Evolutionary conservation across 1,140 invertebrate genomes (phyloP), one percentile per base, ranked within the genome.

Genomic region (Colletes latitarsis): DNA sequence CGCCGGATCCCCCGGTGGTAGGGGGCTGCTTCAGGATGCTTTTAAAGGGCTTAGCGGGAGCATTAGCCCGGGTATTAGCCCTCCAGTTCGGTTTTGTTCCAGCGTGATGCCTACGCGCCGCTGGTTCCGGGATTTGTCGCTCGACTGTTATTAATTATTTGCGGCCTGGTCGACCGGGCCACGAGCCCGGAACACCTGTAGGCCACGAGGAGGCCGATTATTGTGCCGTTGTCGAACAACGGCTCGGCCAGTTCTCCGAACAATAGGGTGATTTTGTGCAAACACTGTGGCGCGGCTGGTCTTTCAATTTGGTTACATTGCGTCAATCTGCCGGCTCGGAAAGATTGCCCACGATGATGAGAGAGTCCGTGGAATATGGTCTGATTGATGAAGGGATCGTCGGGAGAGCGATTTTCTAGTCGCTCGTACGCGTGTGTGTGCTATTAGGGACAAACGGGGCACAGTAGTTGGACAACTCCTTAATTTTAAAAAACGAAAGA

Each of bases 11-110:
- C 10, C 6, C 10, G 49, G 49, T 8, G 49, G 49, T 0, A 12
- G 49, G 49, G 39, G n/a, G 43, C 53, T 69, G 72, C 73, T 57
- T 64, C 62, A 2, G 81, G 64, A 71, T 52, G 84, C 85, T 87
- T 89, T 89, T 88, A 89, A 89, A 88, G 82, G 82, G 82, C 81
- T 88, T 83, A 88, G 64, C 70, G 63, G 49, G 52, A 66, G 77
- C 72, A 84, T 87, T 87, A 82, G 77, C 71, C 80, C 69, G 63
- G 49, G 77, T 70, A 82, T 88, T 88, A 84, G 82, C 74, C 80
- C 73, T 77, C 30, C 68, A 63, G 70, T 79, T 76, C 73, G 49
- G 62, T 82, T 88, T 88, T 88, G 84, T 88, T 81, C 67, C 77
- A 64, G 49, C 62, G 58, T 66, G 39, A 63, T 81, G 57, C 70